A percentile compares a stretch with the other conserved stretches of the same genome.
Evolutionary conservation across 2,888 invertebrate genomes (phyloP).

Genomic region (Leptarthrus brevirostris): DNA sequence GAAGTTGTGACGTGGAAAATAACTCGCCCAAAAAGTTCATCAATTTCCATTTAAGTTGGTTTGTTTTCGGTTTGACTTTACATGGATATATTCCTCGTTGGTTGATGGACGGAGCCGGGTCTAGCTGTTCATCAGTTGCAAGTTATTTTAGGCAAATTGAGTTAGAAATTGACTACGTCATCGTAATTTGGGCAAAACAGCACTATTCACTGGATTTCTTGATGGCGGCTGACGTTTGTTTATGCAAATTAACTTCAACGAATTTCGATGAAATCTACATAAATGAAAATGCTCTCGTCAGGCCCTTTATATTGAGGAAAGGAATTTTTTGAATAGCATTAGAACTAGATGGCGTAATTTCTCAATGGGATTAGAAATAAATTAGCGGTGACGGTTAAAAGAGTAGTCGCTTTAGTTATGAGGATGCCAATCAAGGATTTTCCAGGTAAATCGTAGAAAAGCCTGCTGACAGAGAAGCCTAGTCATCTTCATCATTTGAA

Average conservation of each 20-base stretch:
- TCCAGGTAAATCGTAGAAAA: neutral
- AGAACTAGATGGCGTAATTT: too few relatives aligned
- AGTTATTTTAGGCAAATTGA: constrained; percentile 40
- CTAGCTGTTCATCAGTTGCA: constrained; percentile 30
- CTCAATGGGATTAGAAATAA: neutral
- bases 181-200: constrained; percentile 16
- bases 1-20: neutral
- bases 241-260: constrained; percentile 36
- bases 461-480: neutral
- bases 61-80: constrained; percentile 38
- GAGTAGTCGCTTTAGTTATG: neutral
- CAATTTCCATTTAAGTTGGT: constrained; percentile 46
- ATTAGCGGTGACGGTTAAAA: constrained; percentile 34
- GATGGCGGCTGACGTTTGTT: constrained; percentile 36
- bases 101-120: constrained; percentile 11
- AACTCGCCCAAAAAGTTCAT: constrained; percentile 32
- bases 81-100: neutral
- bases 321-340: too few relatives aligned
- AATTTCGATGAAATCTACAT: constrained; percentile 35
- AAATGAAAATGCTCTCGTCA: constrained; percentile 23
- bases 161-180: constrained; percentile 43
- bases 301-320: neutral
- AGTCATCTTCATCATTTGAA: neutral
- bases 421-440: constrained; percentile 10
- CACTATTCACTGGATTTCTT: constrained; percentile 16